Evolutionary conservation across 2,113 vertebrate species (phyloP), one percentile per base, ranked within the genome.

Genomic region (Anolis sagrei): DNA sequence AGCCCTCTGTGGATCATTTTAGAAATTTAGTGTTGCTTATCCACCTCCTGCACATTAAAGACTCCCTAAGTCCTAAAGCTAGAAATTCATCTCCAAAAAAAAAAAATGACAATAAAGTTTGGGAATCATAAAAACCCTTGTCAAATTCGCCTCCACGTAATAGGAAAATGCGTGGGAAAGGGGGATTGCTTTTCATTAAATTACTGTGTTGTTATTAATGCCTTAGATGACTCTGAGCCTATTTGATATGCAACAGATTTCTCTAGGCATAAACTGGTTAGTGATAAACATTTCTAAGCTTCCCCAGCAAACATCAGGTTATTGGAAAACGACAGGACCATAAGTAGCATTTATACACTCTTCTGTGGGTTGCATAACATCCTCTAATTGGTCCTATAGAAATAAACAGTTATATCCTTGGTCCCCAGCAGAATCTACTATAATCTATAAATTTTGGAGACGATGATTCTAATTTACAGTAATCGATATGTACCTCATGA

Each of bases 211-310:
- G 62, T 11, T 79, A 83, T 68, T 81, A 66, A 51, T 29, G 58
- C 89, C 82, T 32, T 39, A 74, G 90, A 77, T 81, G 81, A 91
- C 87, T 49, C 93, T 90, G 88, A 91, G 72, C 85, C 93, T 92
- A 90, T 87, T 91, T 11, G 93, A 90, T 19, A 14, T 92, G 80
- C 91, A 93, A 93, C 91, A 92, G 93, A 93, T 93, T 89, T 90
- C 84, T 92, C 88, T 83, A 72, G 92, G 92, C 83, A 81, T 87
- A 91, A 89, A 92, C 91, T 85, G 44, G 91, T 94, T 94, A 93
- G 87, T 81, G 91, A 90, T 90, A 94, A 94, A 87, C 74, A 83
- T 85, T 92, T 91, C 90, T 90, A 88, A 90, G 86, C 76, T 91
- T 94, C 83, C 69, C 81, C 87, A 84, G 68, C 88, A 90, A 88